phyloP scores from a whole-genome alignment of 1,140 invertebrate genomes.

The Elymnias hypermnestra region DNA sequence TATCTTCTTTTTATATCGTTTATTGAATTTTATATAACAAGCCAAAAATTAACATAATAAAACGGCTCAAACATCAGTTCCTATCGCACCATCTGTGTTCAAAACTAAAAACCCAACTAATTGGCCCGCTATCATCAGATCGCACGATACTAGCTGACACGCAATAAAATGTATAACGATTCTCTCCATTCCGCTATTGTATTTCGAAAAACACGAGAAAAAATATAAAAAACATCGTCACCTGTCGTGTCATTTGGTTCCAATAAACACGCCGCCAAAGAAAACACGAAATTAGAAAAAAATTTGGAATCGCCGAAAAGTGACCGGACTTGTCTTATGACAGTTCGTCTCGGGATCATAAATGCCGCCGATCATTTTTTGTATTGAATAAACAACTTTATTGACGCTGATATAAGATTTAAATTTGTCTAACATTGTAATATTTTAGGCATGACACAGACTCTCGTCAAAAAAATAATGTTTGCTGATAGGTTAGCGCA shows the following conservation, averaged over 20 bases:
- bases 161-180: slow-evolving; percentile 71
- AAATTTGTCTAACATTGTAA: slow-evolving; percentile 26
- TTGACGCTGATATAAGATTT: too few relatives aligned
- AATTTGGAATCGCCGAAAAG: slow-evolving; percentile 53
- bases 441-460: slow-evolving; percentile 23
- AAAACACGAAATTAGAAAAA: slow-evolving; percentile 64
- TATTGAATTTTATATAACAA: too few relatives aligned
- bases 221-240: slow-evolving; percentile 53
- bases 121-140: slow-evolving; percentile 48
- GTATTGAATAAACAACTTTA: too few relatives aligned
- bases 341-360: slow-evolving; percentile 36
- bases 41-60: slow-evolving; percentile 11
- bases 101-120: slow-evolving; percentile 51
- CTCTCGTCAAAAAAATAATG: too few relatives aligned
- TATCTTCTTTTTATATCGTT: too few relatives aligned
- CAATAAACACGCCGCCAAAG: slow-evolving; percentile 69
- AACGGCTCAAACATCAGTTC: slow-evolving; percentile 21
- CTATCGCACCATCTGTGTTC: slow-evolving; percentile 56
- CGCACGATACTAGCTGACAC: slow-evolving; percentile 45
- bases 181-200: slow-evolving; percentile 42
- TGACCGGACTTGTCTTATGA: slow-evolving; percentile 52
- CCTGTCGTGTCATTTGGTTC: slow-evolving; percentile 73
- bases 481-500: too few relatives aligned
- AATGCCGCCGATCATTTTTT: too few relatives aligned
- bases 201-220: slow-evolving; percentile 29